Evolutionary conservation across 2,797 vertebrate species (phyloP).

Genomic region (Alosa sapidissima): DNA sequence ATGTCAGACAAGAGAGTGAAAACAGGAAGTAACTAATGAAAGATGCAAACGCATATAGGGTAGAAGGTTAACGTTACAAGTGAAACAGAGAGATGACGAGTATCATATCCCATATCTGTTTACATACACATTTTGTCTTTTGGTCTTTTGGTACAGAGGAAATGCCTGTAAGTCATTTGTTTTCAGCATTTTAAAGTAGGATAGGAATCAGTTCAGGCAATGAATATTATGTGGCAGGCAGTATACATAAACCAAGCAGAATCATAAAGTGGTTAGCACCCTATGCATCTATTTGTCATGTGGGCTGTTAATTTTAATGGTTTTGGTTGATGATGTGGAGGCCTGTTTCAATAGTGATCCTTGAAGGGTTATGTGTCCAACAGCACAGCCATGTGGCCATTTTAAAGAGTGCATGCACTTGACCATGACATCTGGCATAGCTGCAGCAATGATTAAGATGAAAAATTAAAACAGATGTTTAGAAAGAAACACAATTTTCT

Average conservation of each 20-base stretch:
- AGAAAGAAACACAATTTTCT: not conserved
- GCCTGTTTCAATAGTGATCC: not conserved
- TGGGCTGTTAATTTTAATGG: slow-evolving; percentile 7
- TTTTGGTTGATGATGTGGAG: slow-evolving; percentile 8
- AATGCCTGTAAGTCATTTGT: not conserved
- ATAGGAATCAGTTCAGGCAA: not conserved
- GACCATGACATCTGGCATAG: not conserved
- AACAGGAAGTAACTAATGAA: not conserved
- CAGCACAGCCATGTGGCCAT: slow-evolving; percentile 42
- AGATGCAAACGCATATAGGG: not conserved
- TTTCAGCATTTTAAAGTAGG: not conserved
- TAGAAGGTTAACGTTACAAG: not conserved
- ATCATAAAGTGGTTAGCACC: slow-evolving; percentile 10
- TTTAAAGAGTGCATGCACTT: slow-evolving; percentile 28
- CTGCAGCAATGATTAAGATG: not conserved
- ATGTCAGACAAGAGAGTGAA: not conserved
- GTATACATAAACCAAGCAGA: not conserved
- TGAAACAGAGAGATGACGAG: not conserved
- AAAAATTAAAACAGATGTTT: not conserved
- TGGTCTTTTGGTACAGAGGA: not conserved
- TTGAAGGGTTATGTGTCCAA: not conserved
- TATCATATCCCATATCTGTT: slow-evolving; percentile 1
- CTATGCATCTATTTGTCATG: not conserved
- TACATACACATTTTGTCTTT: not conserved
- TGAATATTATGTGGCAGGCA: not conserved